Conservation (phyloP, 2,113 vertebrate species). For the Tenebrosternarchus preto region DNA sequence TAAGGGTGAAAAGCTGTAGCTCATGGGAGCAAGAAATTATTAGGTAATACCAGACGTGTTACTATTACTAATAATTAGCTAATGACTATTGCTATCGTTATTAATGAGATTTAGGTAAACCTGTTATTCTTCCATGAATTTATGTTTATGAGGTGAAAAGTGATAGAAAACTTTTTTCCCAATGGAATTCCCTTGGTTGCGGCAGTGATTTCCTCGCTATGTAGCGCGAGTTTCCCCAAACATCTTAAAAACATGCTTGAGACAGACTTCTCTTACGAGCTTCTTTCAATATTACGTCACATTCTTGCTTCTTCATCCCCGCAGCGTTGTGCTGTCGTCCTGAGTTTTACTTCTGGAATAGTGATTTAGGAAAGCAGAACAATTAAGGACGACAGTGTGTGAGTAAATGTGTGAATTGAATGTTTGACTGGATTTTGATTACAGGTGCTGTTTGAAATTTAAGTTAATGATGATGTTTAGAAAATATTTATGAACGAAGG, state of each 20-base stretch:
- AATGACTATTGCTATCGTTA: background rate
- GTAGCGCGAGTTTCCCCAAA: background rate
- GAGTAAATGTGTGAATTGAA: background rate
- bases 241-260: constrained; percentile 2
- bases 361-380: background rate
- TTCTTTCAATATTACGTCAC: background rate
- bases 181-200: background rate
- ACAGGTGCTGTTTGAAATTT: background rate
- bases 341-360: background rate
- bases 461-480: background rate
- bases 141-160: background rate
- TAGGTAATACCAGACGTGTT: too few relatives aligned
- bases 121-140: background rate
- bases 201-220: background rate
- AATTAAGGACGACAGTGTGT: background rate
- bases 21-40: background rate
- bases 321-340: background rate
- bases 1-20: background rate
- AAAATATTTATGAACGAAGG: too few relatives aligned
- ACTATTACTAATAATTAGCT: too few relatives aligned
- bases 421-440: background rate
- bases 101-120: background rate
- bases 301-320: background rate
- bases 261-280: background rate
- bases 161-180: background rate